A percentile compares a stretch with the other conserved stretches of the same genome.
These are phyloP conservation scores for Oenanthe melanoleuca DNA, from an alignment of 2,113 vertebrate species.

Conservation along the genomic window DNA sequence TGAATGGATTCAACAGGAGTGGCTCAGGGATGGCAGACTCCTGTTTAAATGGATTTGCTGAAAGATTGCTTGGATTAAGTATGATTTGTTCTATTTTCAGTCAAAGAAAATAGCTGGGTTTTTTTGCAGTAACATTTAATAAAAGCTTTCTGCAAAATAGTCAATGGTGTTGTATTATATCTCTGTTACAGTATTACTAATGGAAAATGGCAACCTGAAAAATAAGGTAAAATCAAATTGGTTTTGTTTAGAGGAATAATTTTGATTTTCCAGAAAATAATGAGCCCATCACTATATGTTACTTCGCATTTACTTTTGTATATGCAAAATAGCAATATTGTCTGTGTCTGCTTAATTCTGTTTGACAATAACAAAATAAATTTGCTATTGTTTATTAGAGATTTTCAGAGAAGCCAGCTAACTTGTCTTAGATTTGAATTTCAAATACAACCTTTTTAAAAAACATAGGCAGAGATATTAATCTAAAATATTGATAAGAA, in stretches of 20 bases:
- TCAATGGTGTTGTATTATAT: conserved; percentile 10
- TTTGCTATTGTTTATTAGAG: conserved; percentile 69
- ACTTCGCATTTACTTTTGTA: conserved; percentile 62
- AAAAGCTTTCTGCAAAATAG: conserved; percentile 43
- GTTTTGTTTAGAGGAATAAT: conserved; percentile 66
- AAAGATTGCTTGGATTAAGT: conserved; percentile 39
- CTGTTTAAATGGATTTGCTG: conserved; percentile 21
- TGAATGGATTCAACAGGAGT: background rate
- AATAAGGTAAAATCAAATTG: conserved; percentile 47
- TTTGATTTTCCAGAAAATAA: conserved; percentile 68
- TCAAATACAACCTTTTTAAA: conserved; percentile 75
- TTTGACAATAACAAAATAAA: conserved; percentile 72
- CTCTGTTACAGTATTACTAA: conserved; percentile 47
- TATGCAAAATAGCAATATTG: conserved; percentile 47
- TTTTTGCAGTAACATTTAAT: conserved; percentile 66
- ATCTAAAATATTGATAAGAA: conserved; percentile 74
- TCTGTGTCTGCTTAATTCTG: conserved; percentile 61
- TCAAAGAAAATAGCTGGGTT: conserved; percentile 29
- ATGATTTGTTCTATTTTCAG: conserved; percentile 21
- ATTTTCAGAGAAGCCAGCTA: conserved; percentile 65
- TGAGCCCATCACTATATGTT: conserved; percentile 26
- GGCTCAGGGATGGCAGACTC: background rate
- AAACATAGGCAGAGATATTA: conserved; percentile 68
- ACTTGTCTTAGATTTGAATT: conserved; percentile 73
- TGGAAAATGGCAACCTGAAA: conserved; percentile 61